These are phyloP conservation scores for Halyomorpha halys DNA, from an alignment of 1,140 invertebrate species.

Conservation along the genomic window DNA sequence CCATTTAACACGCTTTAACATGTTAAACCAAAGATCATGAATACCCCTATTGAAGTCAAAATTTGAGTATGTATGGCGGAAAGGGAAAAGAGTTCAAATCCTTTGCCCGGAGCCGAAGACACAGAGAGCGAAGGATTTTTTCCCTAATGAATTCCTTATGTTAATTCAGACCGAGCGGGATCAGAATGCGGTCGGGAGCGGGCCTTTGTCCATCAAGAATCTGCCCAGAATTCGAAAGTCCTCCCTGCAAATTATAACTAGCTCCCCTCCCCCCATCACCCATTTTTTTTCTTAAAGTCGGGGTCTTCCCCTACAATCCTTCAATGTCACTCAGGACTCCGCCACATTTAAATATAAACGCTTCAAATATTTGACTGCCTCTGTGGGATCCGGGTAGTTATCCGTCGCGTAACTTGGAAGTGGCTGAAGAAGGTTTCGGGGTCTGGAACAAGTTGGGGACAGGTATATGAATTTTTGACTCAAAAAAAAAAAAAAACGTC, in stretches of 20 bases:
- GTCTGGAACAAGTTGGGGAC: no score
- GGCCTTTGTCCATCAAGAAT: constrained; percentile 19
- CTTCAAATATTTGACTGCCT: constrained; percentile 1
- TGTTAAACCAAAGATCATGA: no score
- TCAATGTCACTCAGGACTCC: constrained; percentile 7
- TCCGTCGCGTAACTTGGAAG: no score
- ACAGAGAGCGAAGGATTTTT: constrained; percentile 11
- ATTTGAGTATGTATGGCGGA: no score
- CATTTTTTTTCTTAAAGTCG: constrained; percentile 8
- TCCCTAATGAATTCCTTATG: constrained; percentile 23
- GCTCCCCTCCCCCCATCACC: constrained; percentile 5
- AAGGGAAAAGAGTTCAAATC: neutral
- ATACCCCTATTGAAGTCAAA: no score
- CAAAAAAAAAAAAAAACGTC: no score
- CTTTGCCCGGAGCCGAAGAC: neutral
- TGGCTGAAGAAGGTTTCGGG: no score
- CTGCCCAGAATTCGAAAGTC: constrained; percentile 23
- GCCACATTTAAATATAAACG: constrained; percentile 12
- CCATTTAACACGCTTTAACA: no score
- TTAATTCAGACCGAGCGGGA: constrained; percentile 13
- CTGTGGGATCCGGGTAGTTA: no score
- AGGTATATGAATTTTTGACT: no score
- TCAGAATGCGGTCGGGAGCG: neutral
- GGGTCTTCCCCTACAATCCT: neutral
- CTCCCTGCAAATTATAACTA: constrained; percentile 11